Percentiles rank a stretch among this genome's conserved stretches.
phyloP scores from a whole-genome alignment of 2,797 vertebrate genomes.

The Darevskia nairensis region DNA sequence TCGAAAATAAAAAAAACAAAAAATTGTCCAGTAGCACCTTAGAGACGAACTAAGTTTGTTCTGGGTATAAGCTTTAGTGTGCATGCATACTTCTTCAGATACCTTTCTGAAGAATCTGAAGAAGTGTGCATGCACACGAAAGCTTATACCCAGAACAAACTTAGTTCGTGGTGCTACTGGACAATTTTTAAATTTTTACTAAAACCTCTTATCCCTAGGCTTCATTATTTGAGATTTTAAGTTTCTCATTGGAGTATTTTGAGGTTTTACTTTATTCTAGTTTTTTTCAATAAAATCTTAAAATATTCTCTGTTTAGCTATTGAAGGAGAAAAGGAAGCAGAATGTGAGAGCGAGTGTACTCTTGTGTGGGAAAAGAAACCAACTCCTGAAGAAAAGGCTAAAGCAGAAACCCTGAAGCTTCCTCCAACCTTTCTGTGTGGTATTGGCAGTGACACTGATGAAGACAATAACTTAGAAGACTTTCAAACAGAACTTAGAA shows the following conservation, averaged over 20 bases:
- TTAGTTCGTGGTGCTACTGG: too few species aligned
- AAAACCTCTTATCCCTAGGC: neutral
- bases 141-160: too few species aligned
- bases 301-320: conserved; percentile 7
- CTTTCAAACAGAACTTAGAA: conserved; percentile 85
- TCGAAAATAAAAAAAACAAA: too few species aligned
- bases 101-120: too few species aligned
- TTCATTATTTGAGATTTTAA: neutral
- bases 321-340: conserved; percentile 47
- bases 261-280: neutral
- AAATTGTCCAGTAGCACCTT: too few species aligned
- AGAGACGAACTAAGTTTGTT: too few species aligned
- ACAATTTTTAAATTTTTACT: neutral
- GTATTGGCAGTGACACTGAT: conserved; percentile 84
- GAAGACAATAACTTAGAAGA: conserved; percentile 83
- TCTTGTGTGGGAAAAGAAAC: conserved; percentile 87
- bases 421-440: conserved; percentile 87
- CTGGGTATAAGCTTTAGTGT: too few species aligned
- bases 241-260: neutral
- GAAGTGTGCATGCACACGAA: too few species aligned
- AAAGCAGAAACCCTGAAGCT: conserved; percentile 85
- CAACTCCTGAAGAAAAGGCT: conserved; percentile 84
- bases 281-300: conserved; percentile 7
- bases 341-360: conserved; percentile 81
- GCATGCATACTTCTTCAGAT: too few species aligned